Evolutionary conservation across 2,113 vertebrate species (phyloP).

Genomic region (Hypomesus transpacificus): DNA sequence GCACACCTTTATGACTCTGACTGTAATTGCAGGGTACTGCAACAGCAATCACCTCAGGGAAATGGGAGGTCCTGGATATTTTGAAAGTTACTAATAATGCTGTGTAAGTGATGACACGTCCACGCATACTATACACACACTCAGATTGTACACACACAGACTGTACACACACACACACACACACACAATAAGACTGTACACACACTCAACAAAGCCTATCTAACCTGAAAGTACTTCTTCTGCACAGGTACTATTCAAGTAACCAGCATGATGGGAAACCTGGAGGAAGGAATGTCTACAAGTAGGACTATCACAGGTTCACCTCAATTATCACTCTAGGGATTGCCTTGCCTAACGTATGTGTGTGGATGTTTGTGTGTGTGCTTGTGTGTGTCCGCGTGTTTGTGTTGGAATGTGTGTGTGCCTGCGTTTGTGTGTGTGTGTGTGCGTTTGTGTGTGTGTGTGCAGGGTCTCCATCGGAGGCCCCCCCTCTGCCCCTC

Average conservation of each 20-base stretch:
- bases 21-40: conserved; percentile 11
- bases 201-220: background rate
- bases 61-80: conserved; percentile 90
- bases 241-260: conserved; percentile 86
- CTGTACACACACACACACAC: background rate
- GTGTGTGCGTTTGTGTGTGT: background rate
- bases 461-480: conserved; percentile 69
- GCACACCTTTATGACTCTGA: background rate
- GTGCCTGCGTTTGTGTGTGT: conserved; percentile 7
- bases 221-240: background rate
- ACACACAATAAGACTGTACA: background rate
- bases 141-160: background rate
- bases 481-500: conserved; percentile 16
- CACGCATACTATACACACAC: background rate
- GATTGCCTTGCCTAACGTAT: no score
- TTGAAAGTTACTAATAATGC: conserved; percentile 82
- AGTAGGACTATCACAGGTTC: conserved; percentile 64
- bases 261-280: conserved; percentile 77
- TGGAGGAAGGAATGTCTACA: conserved; percentile 90
- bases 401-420: background rate
- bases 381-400: no score
- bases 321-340: no score
- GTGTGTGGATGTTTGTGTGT: no score
- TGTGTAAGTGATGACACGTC: conserved; percentile 69
- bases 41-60: conserved; percentile 78